Evolutionary conservation across 2,113 vertebrate genomes (phyloP).

Genomic region (Montifringilla adamsi): DNA sequence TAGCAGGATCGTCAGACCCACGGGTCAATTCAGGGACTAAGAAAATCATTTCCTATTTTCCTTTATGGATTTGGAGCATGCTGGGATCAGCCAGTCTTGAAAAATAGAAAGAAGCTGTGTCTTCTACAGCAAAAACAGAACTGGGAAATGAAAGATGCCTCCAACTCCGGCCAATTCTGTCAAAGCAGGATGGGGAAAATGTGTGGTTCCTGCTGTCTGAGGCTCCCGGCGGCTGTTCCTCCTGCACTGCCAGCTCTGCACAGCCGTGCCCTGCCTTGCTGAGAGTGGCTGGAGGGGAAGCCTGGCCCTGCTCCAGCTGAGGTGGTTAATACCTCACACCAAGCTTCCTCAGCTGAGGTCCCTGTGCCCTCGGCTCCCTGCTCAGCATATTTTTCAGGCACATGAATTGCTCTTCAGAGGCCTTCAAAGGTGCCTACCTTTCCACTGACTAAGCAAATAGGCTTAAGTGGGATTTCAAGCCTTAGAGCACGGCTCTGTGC

Average conservation of each 20-base stretch:
- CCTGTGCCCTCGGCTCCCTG: background rate
- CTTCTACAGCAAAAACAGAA: conserved; percentile 53
- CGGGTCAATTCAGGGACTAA: conserved; percentile 57
- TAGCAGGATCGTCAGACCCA: conserved; percentile 46
- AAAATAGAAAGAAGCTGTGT: conserved; percentile 57
- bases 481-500: background rate
- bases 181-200: conserved; percentile 8
- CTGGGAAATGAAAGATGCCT: conserved; percentile 50
- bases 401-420: conserved; percentile 12
- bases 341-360: background rate
- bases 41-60: conserved; percentile 67
- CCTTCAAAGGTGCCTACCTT: conserved; percentile 6
- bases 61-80: conserved; percentile 46
- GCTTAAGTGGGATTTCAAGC: conserved; percentile 19
- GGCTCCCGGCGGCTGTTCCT: background rate
- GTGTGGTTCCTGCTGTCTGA: background rate
- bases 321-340: background rate
- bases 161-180: conserved; percentile 2
- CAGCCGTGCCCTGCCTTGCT: background rate
- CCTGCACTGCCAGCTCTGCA: background rate
- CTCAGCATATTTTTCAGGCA: background rate
- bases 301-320: background rate
- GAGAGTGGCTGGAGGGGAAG: background rate
- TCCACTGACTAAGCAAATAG: conserved; percentile 21
- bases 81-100: conserved; percentile 58